Evolutionary conservation across 2,888 invertebrate genomes (phyloP).

Genomic region (Lithophane socia): DNA sequence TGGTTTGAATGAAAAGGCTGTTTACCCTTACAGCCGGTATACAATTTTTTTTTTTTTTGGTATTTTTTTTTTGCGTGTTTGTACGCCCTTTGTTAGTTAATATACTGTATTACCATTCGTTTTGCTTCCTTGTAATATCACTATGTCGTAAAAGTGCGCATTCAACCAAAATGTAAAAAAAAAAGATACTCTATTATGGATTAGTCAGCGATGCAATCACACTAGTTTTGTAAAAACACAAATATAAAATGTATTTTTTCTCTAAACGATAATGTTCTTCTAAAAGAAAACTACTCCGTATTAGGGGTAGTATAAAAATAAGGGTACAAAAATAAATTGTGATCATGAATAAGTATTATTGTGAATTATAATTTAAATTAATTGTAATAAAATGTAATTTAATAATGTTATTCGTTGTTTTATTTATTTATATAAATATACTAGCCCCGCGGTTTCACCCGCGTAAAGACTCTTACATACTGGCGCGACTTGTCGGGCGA

Average conservation of each 20-base stretch:
- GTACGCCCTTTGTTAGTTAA: no score
- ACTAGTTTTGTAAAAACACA: neutral
- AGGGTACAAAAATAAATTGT: conserved; percentile 54
- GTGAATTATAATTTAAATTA: conserved; percentile 35
- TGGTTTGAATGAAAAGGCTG: no score
- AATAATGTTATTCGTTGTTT: conserved; percentile 66
- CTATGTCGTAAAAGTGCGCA: neutral
- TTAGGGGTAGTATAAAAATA: conserved; percentile 27
- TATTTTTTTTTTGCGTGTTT: no score
- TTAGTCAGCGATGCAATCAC: neutral
- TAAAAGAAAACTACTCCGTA: conserved; percentile 5
- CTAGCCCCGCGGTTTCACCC: no score
- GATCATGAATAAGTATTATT: conserved; percentile 43
- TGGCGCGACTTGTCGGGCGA: no score
- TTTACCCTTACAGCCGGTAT: no score
- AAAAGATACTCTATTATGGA: neutral
- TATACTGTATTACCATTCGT: neutral
- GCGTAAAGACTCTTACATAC: no score
- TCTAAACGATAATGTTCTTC: neutral
- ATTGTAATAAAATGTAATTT: conserved; percentile 42
- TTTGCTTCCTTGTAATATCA: neutral
- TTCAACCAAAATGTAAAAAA: neutral
- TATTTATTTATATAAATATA: conserved; percentile 51
- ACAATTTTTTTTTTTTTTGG: no score
- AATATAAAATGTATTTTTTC: no score